Evolutionary conservation across 2,113 vertebrate species (phyloP).

Genomic region (Pipa parva): DNA sequence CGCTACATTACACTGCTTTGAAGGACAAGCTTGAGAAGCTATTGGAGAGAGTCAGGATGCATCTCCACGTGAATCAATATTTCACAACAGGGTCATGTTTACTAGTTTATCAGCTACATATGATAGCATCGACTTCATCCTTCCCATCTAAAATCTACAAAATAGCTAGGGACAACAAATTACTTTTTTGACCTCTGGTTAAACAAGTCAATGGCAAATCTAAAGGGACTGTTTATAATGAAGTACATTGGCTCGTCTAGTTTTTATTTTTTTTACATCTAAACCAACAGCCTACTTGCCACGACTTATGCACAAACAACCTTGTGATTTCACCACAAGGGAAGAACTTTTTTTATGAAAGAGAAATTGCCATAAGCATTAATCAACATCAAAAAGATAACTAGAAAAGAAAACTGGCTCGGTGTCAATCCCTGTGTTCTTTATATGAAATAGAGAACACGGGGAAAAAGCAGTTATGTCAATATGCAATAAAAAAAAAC

Average conservation of each 20-base stretch:
- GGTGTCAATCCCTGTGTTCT: no score
- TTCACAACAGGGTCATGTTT: not conserved
- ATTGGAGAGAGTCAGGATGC: not conserved
- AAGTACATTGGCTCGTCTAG: not conserved
- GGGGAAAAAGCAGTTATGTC: no score
- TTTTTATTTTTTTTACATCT: not conserved
- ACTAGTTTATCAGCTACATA: not conserved
- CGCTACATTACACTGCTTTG: not conserved
- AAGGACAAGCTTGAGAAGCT: not conserved
- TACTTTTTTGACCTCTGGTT: not conserved
- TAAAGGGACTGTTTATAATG: not conserved
- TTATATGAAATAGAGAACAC: no score
- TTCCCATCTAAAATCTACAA: not conserved
- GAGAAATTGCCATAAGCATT: not conserved
- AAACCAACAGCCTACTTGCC: not conserved
- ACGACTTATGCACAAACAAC: not conserved
- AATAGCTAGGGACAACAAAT: not conserved
- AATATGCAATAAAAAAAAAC: no score
- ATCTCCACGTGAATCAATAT: not conserved
- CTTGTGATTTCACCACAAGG: not conserved
- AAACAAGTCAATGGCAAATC: not conserved
- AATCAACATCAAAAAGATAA: not conserved
- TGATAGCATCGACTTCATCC: constrained; percentile 1
- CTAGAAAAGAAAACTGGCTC: not conserved
- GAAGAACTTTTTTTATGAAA: not conserved